Base-by-base conservation (phyloP, 30 jellyfish, hydroid and myxozoan species). In the Cassiopea xamachana region DNA sequence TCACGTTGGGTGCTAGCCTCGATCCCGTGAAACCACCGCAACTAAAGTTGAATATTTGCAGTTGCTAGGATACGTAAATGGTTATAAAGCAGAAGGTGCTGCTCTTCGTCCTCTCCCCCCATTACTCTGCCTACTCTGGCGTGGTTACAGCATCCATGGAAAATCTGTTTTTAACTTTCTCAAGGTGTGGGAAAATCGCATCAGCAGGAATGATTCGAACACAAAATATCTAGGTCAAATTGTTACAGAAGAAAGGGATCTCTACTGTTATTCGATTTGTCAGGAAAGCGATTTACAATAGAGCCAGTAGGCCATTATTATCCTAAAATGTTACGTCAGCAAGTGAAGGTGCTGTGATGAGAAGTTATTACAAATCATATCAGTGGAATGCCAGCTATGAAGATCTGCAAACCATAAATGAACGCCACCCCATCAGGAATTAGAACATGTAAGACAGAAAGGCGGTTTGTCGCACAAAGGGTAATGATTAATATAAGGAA, bases 141-240 rank as follows among this genome's bases (percentile, higher is more conserved):
- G 39, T 27, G 39, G 39, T 27, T 27, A 27, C 39, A 27, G 74
- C 19, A 64, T 9, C 8, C 15, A 64, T 27, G 15, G 74, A 13
- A 71, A 78, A 55, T 51, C 2, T 18, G 39, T 27, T 59, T 49
- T 78, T 51, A 10, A 48, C 84, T 16, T 60, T 44, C 12, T 60
- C 87, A 55, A 50, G 51, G 87, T 78, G 87, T 78, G 75, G 87
- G 87, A 78, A 78, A 78, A 78, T 78, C 39, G 87, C 7, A 43
- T 78, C 51, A 48, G 71, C 6, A 78, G 55, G 39, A 71, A 71
- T 5, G 55, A 71, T n/a, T 71, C 27, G 17, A 14, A 55, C 27
- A 55, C 55, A 16, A 71, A 6, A 5, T 43, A 12, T 2, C 80
- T 19, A 71, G 80, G 80, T 71, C 80, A 71, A 71, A 43, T 71